A percentile compares a stretch with the other conserved stretches of the same genome.
Evolutionary conservation across 2,888 invertebrate genomes (phyloP).

Genomic region (Ischnus inquisitorius): DNA sequence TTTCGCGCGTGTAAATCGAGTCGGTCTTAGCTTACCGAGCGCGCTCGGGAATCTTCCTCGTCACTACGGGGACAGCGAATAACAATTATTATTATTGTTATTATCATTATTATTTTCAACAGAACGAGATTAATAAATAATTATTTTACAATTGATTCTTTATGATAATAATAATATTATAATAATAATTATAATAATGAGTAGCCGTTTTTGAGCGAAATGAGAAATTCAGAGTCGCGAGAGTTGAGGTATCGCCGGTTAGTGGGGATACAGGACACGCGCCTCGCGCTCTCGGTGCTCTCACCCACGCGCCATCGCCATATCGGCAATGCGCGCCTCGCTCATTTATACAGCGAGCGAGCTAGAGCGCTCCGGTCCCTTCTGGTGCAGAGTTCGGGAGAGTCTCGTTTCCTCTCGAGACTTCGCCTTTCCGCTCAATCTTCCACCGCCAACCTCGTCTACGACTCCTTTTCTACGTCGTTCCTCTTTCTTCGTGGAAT

Average conservation of each 20-base stretch:
- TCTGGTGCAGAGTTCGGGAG: background rate
- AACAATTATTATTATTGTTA: no score
- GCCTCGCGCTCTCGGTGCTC: constrained; percentile 34
- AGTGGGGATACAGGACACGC: constrained; percentile 37
- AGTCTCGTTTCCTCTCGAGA: constrained; percentile 1
- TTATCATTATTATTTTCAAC: no score
- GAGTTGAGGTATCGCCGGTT: background rate
- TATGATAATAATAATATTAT: no score
- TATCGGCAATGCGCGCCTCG: constrained; percentile 53
- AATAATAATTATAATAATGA: no score
- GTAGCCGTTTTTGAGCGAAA: background rate
- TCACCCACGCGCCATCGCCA: constrained; percentile 61
- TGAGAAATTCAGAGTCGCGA: background rate
- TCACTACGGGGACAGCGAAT: no score
- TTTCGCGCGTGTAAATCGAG: constrained; percentile 61
- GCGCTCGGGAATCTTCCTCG: no score
- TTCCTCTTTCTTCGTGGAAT: constrained; percentile 50
- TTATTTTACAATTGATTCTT: no score
- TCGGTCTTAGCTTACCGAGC: constrained; percentile 56
- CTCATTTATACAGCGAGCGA: constrained; percentile 42
- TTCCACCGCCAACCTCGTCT: background rate
- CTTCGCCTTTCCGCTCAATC: background rate
- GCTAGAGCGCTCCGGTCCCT: background rate
- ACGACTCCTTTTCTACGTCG: background rate
- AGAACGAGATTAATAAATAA: no score